Evolutionary conservation across 2,888 invertebrate species (phyloP).

Genomic region (Sicus ferrugineus): DNA sequence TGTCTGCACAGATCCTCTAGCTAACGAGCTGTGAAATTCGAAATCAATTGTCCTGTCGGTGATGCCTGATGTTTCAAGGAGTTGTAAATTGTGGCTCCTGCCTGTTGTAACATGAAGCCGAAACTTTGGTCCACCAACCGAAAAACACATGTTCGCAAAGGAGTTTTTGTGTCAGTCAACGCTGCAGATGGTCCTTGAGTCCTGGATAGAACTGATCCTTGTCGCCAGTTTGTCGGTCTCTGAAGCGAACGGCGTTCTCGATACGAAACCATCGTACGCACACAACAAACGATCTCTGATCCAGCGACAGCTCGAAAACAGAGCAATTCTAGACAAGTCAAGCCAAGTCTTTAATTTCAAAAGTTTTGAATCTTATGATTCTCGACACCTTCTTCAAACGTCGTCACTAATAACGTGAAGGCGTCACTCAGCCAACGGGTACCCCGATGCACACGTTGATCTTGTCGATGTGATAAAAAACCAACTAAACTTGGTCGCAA

Average conservation of each 20-base stretch:
- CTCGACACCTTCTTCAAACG: no score
- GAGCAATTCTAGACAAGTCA: no score
- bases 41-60: slow-evolving; percentile 30
- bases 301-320: no score
- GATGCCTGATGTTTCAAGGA: slow-evolving; percentile 15
- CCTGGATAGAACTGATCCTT: background rate
- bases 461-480: background rate
- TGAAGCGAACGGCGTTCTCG: background rate
- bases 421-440: background rate
- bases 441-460: no score
- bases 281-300: no score
- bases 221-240: background rate
- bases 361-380: no score
- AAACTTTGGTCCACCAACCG: background rate
- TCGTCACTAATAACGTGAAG: no score
- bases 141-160: background rate
- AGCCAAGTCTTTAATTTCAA: no score
- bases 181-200: background rate
- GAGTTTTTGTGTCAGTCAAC: background rate
- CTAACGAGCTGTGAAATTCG: slow-evolving; percentile 41
- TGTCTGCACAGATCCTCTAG: background rate
- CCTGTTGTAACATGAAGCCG: slow-evolving; percentile 15
- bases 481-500: background rate
- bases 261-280: no score
- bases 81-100: background rate